A percentile compares a stretch with the other conserved stretches of the same genome.
These are phyloP conservation scores for Rhyzopertha dominica DNA, from an alignment of 1,140 invertebrate genomes.

Conservation along the genomic window DNA sequence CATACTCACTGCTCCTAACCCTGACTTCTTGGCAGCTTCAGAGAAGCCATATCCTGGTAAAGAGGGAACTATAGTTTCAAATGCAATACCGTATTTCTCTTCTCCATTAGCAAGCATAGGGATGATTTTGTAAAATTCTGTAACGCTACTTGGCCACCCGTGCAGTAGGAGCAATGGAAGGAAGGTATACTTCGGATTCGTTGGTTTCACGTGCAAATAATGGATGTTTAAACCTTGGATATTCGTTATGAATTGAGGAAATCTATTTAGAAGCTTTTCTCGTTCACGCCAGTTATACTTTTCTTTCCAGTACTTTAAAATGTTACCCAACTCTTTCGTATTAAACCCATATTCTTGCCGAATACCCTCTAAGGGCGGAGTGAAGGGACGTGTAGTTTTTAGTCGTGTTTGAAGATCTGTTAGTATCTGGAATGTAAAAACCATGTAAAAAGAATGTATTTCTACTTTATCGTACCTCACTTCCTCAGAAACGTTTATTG, in stretches of 20 bases:
- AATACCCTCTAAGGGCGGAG: constrained; percentile 51
- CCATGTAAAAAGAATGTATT: no score
- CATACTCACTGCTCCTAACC: constrained; percentile 59
- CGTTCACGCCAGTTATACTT: constrained; percentile 67
- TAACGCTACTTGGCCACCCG: constrained; percentile 86
- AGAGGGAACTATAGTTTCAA: constrained; percentile 64
- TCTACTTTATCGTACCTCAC: no score
- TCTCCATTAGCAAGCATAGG: constrained; percentile 60
- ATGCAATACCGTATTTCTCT: constrained; percentile 58
- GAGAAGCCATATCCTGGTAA: constrained; percentile 71
- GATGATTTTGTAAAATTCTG: constrained; percentile 81
- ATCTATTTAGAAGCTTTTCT: constrained; percentile 62
- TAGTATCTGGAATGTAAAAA: constrained; percentile 36
- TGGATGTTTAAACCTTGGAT: constrained; percentile 64
- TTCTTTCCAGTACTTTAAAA: constrained; percentile 65
- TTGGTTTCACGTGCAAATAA: constrained; percentile 60
- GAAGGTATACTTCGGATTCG: constrained; percentile 47
- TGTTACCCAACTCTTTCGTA: constrained; percentile 53
- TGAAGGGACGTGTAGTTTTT: constrained; percentile 44
- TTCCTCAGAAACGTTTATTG: constrained; percentile 46
- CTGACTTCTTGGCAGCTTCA: constrained; percentile 42
- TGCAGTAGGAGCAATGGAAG: constrained; percentile 73
- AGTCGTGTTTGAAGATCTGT: constrained; percentile 45
- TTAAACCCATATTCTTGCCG: constrained; percentile 68
- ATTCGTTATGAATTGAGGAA: constrained; percentile 63